These are phyloP conservation scores for Leuciscus waleckii DNA, from an alignment of 2,797 vertebrate genomes.

Conservation along the genomic window DNA sequence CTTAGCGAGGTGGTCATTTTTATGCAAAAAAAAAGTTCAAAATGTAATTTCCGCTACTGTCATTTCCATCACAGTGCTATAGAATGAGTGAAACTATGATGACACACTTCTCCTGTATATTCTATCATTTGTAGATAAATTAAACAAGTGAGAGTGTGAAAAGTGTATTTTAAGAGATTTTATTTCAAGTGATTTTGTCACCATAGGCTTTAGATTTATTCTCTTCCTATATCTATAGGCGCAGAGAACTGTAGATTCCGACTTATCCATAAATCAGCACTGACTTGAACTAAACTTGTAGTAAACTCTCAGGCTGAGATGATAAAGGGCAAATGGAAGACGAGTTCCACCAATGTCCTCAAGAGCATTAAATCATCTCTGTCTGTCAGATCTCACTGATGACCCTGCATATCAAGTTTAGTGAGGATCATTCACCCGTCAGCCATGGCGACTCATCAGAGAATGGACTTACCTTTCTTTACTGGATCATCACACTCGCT, in stretches of 20 bases:
- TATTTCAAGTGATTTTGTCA: slow-evolving; percentile 15
- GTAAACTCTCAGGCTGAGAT: slow-evolving; percentile 43
- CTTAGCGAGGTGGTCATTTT: background rate
- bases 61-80: background rate
- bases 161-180: background rate
- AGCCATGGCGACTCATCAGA: slow-evolving; percentile 49
- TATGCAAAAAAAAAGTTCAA: background rate
- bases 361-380: slow-evolving; percentile 66
- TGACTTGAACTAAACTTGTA: slow-evolving; percentile 45
- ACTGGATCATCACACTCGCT: background rate
- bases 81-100: background rate
- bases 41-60: background rate
- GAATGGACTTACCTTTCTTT: slow-evolving; percentile 27
- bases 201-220: slow-evolving; percentile 24
- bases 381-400: slow-evolving; percentile 69
- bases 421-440: slow-evolving; percentile 52
- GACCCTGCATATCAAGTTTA: slow-evolving; percentile 61
- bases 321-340: slow-evolving; percentile 59
- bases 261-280: slow-evolving; percentile 51
- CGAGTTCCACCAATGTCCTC: slow-evolving; percentile 45
- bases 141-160: background rate
- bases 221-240: slow-evolving; percentile 14
- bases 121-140: background rate
- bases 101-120: background rate
- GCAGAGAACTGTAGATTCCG: slow-evolving; percentile 22